Evolutionary conservation across 1,140 invertebrate species (phyloP).

Genomic region (Diorhabda elongata): DNA sequence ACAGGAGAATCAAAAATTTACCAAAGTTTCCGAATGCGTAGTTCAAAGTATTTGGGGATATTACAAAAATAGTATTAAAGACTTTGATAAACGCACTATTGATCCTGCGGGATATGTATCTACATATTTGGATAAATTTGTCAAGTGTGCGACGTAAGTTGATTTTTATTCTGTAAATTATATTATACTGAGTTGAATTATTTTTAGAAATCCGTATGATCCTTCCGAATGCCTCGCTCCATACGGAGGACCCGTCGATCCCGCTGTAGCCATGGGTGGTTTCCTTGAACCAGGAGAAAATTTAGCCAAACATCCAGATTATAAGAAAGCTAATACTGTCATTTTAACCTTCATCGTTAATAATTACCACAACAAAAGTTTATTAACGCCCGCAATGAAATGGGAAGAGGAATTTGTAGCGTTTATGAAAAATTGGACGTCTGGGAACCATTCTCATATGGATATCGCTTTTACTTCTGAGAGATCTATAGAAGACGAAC

Average conservation of each 20-base stretch:
- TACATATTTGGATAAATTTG: conserved; percentile 78
- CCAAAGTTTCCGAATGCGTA: conserved; percentile 65
- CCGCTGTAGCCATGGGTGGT: conserved; percentile 87
- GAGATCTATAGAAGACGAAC: conserved; percentile 92
- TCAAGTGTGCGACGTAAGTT: conserved; percentile 61
- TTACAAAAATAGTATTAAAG: conserved; percentile 67
- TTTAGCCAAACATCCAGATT: conserved; percentile 58
- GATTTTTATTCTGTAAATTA: conserved; percentile 9
- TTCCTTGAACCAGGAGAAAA: conserved; percentile 69
- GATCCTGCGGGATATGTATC: conserved; percentile 54
- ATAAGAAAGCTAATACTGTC: conserved; percentile 77
- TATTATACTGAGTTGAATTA: conserved; percentile 11
- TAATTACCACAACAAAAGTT: conserved; percentile 73
- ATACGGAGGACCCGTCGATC: conserved; percentile 88
- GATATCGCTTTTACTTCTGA: conserved; percentile 88
- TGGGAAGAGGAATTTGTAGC: conserved; percentile 88
- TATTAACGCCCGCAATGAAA: conserved; percentile 67
- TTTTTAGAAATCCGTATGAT: conserved; percentile 68
- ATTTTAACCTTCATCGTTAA: conserved; percentile 90
- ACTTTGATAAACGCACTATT: conserved; percentile 52
- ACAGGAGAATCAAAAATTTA: conserved; percentile 49
- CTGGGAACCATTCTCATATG: conserved; percentile 69
- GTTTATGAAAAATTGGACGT: conserved; percentile 81
- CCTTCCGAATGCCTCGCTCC: conserved; percentile 68
- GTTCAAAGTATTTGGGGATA: conserved; percentile 90